Conservation (phyloP, 2,113 vertebrate genomes). For the Odontophorus gujanensis region DNA sequence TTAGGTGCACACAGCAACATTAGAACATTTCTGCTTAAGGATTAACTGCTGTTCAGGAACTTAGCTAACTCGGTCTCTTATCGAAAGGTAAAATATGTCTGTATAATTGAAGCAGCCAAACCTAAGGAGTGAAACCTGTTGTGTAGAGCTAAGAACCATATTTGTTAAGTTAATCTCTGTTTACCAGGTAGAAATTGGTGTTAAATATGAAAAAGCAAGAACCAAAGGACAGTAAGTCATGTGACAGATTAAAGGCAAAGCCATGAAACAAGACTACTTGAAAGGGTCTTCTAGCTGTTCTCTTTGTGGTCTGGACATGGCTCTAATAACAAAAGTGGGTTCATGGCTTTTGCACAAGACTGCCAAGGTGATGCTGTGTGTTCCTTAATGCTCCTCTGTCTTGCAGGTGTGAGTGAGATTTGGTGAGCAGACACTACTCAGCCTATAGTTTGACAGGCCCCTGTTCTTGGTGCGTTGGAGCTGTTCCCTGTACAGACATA, state of each 20-base stretch:
- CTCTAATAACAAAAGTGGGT: not conserved
- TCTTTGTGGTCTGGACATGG: not conserved
- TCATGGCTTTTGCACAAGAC: not conserved
- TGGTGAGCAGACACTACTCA: not conserved
- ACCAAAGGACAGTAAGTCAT: not conserved
- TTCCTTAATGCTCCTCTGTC: not conserved
- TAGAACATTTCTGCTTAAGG: not conserved
- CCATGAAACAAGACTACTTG: not conserved
- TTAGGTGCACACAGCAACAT: not conserved
- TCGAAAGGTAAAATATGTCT: not conserved
- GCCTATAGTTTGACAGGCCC: not conserved
- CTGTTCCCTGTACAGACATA: accelerated
- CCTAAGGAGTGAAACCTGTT: not conserved
- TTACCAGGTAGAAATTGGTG: not conserved
- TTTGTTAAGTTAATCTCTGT: not conserved
- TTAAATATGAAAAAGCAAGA: not conserved
- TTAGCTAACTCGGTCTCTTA: not conserved
- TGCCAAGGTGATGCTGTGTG: not conserved
- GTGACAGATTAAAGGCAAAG: not conserved
- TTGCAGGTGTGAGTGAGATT: not conserved
- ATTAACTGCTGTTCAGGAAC: not conserved
- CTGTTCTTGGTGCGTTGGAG: not conserved
- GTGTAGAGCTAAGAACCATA: not conserved
- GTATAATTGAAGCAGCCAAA: not conserved
- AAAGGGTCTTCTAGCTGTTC: not conserved